These are phyloP conservation scores for Smittia sp. DNA, from an alignment of 2,888 invertebrate genomes.

Conservation along the genomic window DNA sequence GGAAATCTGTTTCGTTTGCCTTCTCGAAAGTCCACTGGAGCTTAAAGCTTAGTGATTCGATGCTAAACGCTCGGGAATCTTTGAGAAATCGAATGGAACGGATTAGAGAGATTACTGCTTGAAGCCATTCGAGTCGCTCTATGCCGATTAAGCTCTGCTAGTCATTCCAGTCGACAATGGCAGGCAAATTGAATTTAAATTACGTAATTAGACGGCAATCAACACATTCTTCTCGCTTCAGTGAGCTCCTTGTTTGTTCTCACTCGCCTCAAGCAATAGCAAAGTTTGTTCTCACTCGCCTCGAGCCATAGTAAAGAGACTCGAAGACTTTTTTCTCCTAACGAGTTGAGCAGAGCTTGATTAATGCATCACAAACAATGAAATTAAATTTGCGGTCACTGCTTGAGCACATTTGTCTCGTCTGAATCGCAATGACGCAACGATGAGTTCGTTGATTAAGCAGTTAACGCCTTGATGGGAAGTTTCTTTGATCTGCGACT, in stretches of 20 bases:
- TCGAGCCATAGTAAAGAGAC: background rate
- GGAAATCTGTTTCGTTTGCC: background rate
- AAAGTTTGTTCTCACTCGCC: background rate
- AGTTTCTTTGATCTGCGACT: background rate
- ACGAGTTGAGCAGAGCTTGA: constrained; percentile 1
- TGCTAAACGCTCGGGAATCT: background rate
- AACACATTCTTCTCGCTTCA: constrained; percentile 13
- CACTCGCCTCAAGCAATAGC: too few relatives aligned
- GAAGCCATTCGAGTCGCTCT: background rate
- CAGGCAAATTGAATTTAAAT: constrained; percentile 26
- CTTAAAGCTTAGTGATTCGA: background rate
- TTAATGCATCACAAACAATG: constrained; percentile 7
- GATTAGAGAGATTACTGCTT: background rate
- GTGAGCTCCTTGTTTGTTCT: background rate
- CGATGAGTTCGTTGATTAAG: background rate
- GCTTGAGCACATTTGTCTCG: background rate
- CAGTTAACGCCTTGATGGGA: background rate
- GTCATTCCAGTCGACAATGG: constrained; percentile 10
- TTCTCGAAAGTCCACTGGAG: background rate
- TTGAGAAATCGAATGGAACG: background rate
- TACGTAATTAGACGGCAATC: constrained; percentile 24
- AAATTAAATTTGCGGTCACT: background rate
- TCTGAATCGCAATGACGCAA: background rate
- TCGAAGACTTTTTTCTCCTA: background rate
- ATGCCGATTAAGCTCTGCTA: background rate